These are phyloP conservation scores for Corythoichthys haematopterus DNA, from an alignment of 2,113 vertebrate genomes.

Conservation along the genomic window DNA sequence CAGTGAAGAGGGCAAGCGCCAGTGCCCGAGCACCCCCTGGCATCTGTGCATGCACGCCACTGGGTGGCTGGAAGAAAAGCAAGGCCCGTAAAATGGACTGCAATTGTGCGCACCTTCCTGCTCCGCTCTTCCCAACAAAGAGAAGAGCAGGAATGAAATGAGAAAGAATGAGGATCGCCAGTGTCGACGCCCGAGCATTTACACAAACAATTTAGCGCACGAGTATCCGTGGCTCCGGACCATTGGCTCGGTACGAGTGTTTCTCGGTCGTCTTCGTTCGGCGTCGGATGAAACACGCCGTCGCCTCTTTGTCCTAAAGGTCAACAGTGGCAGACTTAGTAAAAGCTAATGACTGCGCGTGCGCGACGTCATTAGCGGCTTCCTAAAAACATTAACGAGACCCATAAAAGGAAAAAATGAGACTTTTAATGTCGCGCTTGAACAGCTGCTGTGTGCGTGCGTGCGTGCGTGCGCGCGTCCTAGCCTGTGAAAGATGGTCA, in stretches of 20 bases:
- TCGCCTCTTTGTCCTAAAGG: conserved; percentile 3
- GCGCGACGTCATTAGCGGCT: conserved; percentile 2
- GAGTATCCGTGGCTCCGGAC: no score
- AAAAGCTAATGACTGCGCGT: neutral
- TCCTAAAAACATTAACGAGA: conserved; percentile 10
- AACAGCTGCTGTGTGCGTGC: conserved; percentile 33
- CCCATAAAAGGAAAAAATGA: conserved; percentile 9
- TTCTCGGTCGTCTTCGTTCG: neutral
- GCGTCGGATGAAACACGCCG: neutral
- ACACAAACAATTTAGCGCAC: no score
- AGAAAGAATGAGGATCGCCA: no score
- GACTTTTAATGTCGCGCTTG: conserved; percentile 10
- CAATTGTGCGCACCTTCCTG: no score
- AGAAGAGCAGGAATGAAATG: no score
- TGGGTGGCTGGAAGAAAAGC: no score
- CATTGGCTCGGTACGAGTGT: neutral
- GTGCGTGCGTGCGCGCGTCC: conserved; percentile 11
- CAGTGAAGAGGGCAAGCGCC: no score
- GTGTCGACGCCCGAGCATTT: no score
- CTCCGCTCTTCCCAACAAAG: no score
- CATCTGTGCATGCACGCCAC: no score
- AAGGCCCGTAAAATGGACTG: no score
- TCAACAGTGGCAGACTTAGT: conserved; percentile 1
- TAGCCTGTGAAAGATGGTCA: conserved; percentile 14
- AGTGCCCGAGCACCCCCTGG: no score